Conservation (phyloP, 2,113 vertebrate species). For the Hipposideros armiger region DNA sequence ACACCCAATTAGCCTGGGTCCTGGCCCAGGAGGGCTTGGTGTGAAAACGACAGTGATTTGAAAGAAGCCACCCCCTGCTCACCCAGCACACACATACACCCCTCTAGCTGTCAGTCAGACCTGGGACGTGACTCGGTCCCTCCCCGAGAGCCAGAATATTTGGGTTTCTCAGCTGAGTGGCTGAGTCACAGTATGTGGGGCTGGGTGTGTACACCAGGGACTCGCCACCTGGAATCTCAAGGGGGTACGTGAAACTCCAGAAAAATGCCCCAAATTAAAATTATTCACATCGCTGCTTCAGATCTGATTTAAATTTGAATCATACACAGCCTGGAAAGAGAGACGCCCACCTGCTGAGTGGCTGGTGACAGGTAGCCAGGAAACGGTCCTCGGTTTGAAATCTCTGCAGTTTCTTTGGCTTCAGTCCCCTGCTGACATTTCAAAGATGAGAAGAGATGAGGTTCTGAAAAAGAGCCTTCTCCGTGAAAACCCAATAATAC, state of each 20-base stretch:
- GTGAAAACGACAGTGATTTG: background rate
- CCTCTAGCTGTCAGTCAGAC: background rate
- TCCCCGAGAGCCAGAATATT: background rate
- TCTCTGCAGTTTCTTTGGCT: background rate
- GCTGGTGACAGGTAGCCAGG: background rate
- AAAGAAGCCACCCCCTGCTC: background rate
- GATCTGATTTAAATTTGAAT: background rate
- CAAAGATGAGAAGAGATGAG: background rate
- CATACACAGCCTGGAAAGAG: background rate
- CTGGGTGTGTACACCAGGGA: background rate
- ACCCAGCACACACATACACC: background rate
- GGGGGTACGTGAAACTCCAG: background rate
- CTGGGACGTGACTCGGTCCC: too few relatives aligned
- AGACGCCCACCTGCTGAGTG: background rate
- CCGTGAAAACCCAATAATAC: background rate
- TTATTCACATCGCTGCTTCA: background rate
- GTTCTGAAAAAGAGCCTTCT: background rate
- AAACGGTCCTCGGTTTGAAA: background rate
- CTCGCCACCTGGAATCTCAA: background rate
- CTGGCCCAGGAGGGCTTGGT: background rate
- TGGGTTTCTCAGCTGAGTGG: fast-evolving
- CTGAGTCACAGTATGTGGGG: background rate
- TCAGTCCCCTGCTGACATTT: background rate
- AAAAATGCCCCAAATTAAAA: background rate
- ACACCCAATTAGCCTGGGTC: background rate